Base-by-base conservation (phyloP, 2,113 vertebrate species). In the Equus przewalskii region DNA sequence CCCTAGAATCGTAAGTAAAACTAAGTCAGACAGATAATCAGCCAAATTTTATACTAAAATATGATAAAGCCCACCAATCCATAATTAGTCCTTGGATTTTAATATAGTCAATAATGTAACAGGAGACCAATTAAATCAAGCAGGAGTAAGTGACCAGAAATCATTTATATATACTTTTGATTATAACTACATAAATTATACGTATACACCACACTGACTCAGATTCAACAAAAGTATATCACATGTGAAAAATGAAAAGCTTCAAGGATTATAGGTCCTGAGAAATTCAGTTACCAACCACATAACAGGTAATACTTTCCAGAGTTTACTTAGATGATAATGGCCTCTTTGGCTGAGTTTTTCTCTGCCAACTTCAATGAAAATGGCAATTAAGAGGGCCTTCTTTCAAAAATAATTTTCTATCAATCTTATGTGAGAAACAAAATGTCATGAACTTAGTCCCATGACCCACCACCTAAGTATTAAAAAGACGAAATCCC, bases 1-100 rank as follows among this genome's bases (percentile, higher is more conserved):
- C 98, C 99, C 99, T 99, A 56, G 78, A 97, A 93, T 67, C 54
- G 15, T 33, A 62, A 70, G 12, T 30, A 90, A 97, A 94, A 97
- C 28, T 75, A 30, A 97, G 54, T 83, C 89, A 88, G 85, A 96
- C 1, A 95, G 94, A 82, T 97, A 88, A 97, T 98, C 85, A 96
- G 54, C 18, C 85, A 92, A 26, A 72, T 41, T 72, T 60, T 81
- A 85, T 3, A 79, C 14, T 15, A 75, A 89, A 87, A 44, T 54
- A 69, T 51, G 19, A 51, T 58, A 89, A 91, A 96, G 46, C 0
- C 21, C 19, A 82, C 33, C 21, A 69, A 89, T 26, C 58, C 33
- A 80, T 15, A 96, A 69, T 69, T 33, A 91, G 41, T 69, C 75
- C 21, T 94, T 89, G 19, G 58, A 83, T 87, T 94, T 94, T 80